Evolutionary conservation across 2,888 invertebrate species (phyloP), one percentile per base, ranked within the genome.

Genomic region (Hypomecis atomaria): DNA sequence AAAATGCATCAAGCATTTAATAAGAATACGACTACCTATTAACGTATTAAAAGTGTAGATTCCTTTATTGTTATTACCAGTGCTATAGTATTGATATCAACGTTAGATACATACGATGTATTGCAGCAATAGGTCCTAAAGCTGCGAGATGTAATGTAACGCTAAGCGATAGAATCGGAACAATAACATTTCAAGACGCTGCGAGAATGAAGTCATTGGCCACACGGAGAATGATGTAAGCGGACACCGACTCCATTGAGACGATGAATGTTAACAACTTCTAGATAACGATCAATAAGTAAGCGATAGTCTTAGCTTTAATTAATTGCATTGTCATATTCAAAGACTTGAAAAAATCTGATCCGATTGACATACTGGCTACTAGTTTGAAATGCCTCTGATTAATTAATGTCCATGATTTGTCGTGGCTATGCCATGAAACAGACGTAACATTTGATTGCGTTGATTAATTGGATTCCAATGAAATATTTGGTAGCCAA

Each of bases 191-290:
- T 40, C 69, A 61, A 65, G 65, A 64, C 53, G 50, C 49, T 45
- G 48, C 34, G 68, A 71, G 70, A 55, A 72, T 80, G 78, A 78
- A 79, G 81, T 80, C 79, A 79, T 74, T 78, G 76, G 69, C 71
- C 73, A 77, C 69, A 69, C 63, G 67, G 62, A 62, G 56, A 65
- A 73, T 76, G 75, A 78, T 75, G 75, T 75, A 76, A 78, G 72
- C 75, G 50, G 70, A 68, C 67, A 71, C 56, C 71, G 72, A 61
- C 49, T 63, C 48, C 11, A 61, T 55, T 54, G 43, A 53, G 40
- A 45, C 50, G 47, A 33, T 40, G 38, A 47, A 44, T 38, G 44
- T 54, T 60, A 54, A 54, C 54, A 61, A 42, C 36, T 61, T 47
- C 33, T 43, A 55, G 53, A 53, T 47, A 55, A 55, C 37, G 6